Evolutionary conservation across 1,140 invertebrate species (phyloP).

Genomic region (Drosophila malerkotliana): DNA sequence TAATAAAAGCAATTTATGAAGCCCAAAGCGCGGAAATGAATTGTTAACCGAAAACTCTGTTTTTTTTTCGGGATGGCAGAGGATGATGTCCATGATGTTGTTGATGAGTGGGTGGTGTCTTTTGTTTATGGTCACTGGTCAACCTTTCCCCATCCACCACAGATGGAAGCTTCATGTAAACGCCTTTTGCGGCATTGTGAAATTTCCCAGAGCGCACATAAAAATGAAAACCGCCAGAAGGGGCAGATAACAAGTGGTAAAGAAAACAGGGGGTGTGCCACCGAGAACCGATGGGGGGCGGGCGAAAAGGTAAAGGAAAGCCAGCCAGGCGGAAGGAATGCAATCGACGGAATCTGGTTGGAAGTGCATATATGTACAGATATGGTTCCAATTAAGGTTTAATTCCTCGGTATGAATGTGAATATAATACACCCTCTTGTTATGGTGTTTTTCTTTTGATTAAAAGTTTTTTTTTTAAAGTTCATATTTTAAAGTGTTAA

Average conservation of each 20-base stretch:
- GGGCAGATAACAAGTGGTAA: conserved; percentile 39
- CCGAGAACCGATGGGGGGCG: neutral
- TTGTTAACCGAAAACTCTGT: conserved; percentile 71
- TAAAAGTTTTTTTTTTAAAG: neutral
- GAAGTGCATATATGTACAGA: conserved; percentile 9
- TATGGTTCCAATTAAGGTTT: conserved; percentile 18
- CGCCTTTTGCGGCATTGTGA: conserved; percentile 66
- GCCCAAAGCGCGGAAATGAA: conserved; percentile 80
- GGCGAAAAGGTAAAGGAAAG: conserved; percentile 11
- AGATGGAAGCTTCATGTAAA: conserved; percentile 29
- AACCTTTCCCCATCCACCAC: neutral
- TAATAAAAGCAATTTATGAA: conserved; percentile 82
- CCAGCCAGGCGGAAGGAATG: conserved; percentile 18
- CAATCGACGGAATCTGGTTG: conserved; percentile 12
- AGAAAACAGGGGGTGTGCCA: neutral
- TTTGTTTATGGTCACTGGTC: conserved; percentile 68
- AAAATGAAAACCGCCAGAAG: conserved; percentile 61
- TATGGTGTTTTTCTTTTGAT: neutral
- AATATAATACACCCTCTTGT: neutral
- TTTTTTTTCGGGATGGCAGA: conserved; percentile 16
- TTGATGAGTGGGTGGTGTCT: conserved; percentile 64
- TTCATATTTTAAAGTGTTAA: conserved; percentile 3
- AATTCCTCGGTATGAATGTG: neutral
- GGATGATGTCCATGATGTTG: conserved; percentile 42
- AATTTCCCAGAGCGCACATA: conserved; percentile 79